Evolutionary conservation across 92 coral and sea anemone genomes (phyloP).

Genomic region (Anthopleura xanthogrammica): DNA sequence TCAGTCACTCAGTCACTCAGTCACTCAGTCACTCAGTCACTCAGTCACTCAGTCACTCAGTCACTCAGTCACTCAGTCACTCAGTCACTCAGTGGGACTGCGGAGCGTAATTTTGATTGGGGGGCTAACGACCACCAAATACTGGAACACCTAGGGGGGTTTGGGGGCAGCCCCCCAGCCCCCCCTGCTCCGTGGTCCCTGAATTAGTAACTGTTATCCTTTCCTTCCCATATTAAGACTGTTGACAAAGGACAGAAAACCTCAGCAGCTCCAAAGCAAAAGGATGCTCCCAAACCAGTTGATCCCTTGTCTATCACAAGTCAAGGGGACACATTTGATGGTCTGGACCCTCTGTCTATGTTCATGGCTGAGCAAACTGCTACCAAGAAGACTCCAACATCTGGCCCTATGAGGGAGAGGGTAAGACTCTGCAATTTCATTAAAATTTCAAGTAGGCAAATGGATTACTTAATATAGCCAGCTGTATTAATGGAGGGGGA

Average conservation of each 20-base stretch:
- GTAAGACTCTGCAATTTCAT: background rate
- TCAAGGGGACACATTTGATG: constrained; percentile 63
- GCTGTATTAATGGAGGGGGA: no score
- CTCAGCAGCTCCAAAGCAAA: constrained; percentile 25
- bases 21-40: no score
- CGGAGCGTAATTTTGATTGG: no score
- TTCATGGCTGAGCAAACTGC: constrained; percentile 89
- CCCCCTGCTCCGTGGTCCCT: no score
- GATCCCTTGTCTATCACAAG: constrained; percentile 66
- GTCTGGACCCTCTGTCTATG: constrained; percentile 95
- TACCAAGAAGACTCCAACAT: constrained; percentile 39
- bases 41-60: no score
- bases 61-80: no score
- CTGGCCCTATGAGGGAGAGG: constrained; percentile 42
- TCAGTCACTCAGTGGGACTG: no score
- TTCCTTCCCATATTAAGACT: constrained; percentile 31
- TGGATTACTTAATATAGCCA: no score
- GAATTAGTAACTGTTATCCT: background rate
- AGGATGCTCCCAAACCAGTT: constrained; percentile 17
- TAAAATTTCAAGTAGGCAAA: no score
- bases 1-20: no score
- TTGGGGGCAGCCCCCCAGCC: background rate
- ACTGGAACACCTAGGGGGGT: no score
- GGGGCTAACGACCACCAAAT: no score
- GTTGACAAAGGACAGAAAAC: constrained; percentile 57